Conservation (phyloP, 2,797 vertebrate genomes). For the Sebastes minor region DNA sequence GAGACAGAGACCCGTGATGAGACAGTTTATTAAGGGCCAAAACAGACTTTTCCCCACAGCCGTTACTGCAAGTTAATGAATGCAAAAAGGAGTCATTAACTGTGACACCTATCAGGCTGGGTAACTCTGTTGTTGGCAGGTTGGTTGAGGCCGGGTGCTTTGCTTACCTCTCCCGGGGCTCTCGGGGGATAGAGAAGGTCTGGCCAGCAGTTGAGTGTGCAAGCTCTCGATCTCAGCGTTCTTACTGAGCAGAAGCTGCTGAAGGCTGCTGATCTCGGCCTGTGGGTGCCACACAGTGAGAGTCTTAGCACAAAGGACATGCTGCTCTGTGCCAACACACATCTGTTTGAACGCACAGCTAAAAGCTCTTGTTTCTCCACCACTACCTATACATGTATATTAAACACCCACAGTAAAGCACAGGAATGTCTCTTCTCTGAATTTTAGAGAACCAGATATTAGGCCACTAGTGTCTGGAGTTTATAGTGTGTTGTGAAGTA, state of each 20-base stretch:
- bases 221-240: conserved; percentile 93
- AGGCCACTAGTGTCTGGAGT: neutral
- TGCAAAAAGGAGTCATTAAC: conserved; percentile 32
- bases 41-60: conserved; percentile 3
- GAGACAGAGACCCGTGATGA: conserved; percentile 63
- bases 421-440: neutral
- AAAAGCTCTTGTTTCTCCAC: neutral
- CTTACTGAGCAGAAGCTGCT: conserved; percentile 91
- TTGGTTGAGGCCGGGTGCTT: neutral
- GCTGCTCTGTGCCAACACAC: neutral
- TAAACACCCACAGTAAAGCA: conserved; percentile 33
- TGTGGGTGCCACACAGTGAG: conserved; percentile 66
- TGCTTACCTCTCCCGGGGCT: conserved; percentile 88
- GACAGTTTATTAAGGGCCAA: conserved; percentile 28
- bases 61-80: conserved; percentile 35
- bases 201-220: conserved; percentile 89
- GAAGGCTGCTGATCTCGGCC: conserved; percentile 94
- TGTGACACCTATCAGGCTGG: conserved; percentile 29
- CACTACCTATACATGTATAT: neutral
- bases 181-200: conserved; percentile 81
- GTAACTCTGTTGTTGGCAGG: conserved; percentile 21
- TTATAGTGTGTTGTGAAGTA: conserved; percentile 42
- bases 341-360: conserved; percentile 9
- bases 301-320: conserved; percentile 1
- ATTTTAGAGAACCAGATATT: conserved; percentile 1